Conservation (phyloP, 2,797 vertebrate genomes). For the Arnoldichthys spilopterus region DNA sequence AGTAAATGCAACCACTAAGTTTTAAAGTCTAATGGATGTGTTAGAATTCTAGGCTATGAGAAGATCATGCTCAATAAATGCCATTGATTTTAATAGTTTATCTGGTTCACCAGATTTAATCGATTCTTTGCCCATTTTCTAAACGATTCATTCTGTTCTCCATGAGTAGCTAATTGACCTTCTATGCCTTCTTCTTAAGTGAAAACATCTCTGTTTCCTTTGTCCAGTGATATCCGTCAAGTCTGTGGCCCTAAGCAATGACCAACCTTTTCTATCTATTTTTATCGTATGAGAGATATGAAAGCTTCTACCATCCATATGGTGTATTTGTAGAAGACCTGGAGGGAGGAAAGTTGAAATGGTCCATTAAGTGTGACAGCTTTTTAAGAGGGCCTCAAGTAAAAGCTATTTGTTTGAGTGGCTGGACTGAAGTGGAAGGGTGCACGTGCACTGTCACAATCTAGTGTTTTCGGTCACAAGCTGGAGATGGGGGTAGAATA, state of each 20-base stretch:
- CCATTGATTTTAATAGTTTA: neutral
- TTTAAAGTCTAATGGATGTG: too few species aligned
- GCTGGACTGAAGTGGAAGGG: neutral
- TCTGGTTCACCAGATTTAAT: neutral
- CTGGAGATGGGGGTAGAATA: neutral
- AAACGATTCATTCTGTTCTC: neutral
- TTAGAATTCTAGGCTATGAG: too few species aligned
- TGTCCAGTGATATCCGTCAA: neutral
- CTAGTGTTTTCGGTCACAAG: constrained; percentile 28
- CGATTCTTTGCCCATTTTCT: neutral
- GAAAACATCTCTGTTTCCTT: neutral
- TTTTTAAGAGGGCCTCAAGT: constrained; percentile 22
- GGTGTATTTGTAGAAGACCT: constrained; percentile 18
- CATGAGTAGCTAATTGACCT: neutral
- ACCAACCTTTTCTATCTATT: constrained; percentile 26
- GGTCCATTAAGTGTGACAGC: constrained; percentile 30
- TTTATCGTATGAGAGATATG: constrained; percentile 26
- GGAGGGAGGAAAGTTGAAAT: constrained; percentile 22
- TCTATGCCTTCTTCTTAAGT: neutral
- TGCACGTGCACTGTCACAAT: neutral
- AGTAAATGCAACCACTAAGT: too few species aligned
- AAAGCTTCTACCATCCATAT: constrained; percentile 10
- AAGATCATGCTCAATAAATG: too few species aligned
- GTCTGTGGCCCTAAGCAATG: constrained; percentile 14
- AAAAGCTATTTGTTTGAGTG: constrained; percentile 35